Evolutionary conservation across 2,113 vertebrate genomes (phyloP).

Genomic region (Isurus oxyrinchus): DNA sequence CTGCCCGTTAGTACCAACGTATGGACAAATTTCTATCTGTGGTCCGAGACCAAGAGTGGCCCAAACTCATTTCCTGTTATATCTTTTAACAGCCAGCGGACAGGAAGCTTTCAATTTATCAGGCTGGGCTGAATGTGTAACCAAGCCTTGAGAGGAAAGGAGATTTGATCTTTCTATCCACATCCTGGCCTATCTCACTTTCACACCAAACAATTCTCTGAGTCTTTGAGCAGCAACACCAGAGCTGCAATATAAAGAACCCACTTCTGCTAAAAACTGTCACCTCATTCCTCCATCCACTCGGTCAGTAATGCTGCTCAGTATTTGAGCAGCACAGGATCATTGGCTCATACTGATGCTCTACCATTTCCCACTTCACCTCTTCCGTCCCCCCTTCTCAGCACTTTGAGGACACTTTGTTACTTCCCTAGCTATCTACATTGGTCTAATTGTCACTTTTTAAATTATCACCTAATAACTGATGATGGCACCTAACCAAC

Average conservation of each 20-base stretch:
- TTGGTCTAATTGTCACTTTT: neutral
- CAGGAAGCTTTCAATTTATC: neutral
- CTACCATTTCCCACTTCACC: neutral
- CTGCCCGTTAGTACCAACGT: neutral
- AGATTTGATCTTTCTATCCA: neutral
- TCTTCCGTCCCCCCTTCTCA: neutral
- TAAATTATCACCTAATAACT: neutral
- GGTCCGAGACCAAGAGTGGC: neutral
- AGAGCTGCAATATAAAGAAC: neutral
- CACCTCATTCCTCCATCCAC: neutral
- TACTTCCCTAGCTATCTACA: neutral
- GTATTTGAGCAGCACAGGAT: neutral
- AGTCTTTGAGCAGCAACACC: neutral
- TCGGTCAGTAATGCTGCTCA: neutral
- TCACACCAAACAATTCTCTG: neutral
- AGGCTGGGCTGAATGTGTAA: neutral
- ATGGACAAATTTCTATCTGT: neutral
- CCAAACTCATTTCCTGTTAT: neutral
- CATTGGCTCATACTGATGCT: neutral
- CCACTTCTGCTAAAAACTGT: neutral
- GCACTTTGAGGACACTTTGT: neutral
- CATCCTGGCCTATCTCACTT: neutral
- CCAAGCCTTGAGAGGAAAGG: neutral
- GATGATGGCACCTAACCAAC: neutral
- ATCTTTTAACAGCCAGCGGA: neutral